Evolutionary conservation across 2,888 invertebrate species (phyloP).

Genomic region (Orthosia cruda): DNA sequence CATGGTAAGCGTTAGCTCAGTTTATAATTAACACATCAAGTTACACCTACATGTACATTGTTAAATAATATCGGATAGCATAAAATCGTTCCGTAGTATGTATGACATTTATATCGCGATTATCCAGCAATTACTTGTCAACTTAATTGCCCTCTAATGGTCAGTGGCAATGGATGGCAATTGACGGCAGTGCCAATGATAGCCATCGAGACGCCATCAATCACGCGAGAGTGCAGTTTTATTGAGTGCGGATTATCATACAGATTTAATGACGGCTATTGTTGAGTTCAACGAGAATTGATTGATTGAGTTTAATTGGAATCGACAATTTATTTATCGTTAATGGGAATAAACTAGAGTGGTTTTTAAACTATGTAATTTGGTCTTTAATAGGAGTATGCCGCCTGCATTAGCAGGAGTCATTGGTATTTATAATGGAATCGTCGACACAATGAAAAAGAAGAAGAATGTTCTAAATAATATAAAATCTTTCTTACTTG

Average conservation of each 20-base stretch:
- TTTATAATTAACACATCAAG: neutral
- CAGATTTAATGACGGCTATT: constrained; percentile 14
- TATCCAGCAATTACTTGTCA: constrained; percentile 38
- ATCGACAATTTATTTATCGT: neutral
- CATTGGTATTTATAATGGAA: neutral
- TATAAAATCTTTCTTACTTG: neutral
- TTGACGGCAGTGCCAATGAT: constrained; percentile 19
- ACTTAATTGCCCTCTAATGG: constrained; percentile 43
- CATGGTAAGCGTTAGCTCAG: neutral
- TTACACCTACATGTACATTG: neutral
- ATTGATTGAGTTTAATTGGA: neutral
- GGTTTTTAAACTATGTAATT: neutral
- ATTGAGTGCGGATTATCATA: constrained; percentile 16
- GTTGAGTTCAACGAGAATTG: neutral
- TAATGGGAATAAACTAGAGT: neutral
- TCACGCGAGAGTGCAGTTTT: constrained; percentile 43
- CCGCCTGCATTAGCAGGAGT: neutral
- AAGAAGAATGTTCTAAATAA: neutral
- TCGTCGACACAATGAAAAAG: too few species aligned
- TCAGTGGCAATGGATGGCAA: constrained; percentile 28
- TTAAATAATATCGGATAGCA: constrained; percentile 1
- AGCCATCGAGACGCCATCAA: constrained; percentile 26
- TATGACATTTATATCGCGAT: constrained; percentile 27
- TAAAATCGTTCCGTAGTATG: constrained; percentile 5
- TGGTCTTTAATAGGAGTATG: neutral